Conservation (phyloP, 2,888 invertebrate species). For the Adineta ricciae region DNA sequence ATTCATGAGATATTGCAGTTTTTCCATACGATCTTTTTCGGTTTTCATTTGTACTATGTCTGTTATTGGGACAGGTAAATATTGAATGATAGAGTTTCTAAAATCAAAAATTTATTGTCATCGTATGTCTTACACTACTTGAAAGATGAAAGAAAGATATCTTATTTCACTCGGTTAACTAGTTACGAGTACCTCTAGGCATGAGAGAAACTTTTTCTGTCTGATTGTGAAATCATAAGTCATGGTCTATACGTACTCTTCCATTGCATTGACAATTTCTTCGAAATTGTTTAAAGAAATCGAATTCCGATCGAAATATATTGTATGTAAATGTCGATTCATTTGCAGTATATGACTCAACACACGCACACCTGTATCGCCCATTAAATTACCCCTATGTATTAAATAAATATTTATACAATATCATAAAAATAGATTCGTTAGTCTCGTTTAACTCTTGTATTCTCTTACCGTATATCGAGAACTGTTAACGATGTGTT, state of each 20-base stretch:
- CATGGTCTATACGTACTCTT: slow-evolving; percentile 54
- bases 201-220: too few relatives aligned
- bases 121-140: too few relatives aligned
- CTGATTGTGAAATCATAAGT: too few relatives aligned
- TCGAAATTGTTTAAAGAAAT: slow-evolving; percentile 75
- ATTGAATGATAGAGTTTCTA: slow-evolving; percentile 1
- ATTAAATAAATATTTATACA: neutral
- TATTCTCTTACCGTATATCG: slow-evolving; percentile 54
- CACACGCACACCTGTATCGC: slow-evolving; percentile 82
- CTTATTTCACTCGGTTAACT: too few relatives aligned
- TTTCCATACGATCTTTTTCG: slow-evolving; percentile 10
- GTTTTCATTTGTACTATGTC: neutral
- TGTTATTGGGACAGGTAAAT: neutral
- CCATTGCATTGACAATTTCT: slow-evolving; percentile 79
- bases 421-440: neutral
- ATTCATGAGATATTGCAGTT: neutral
- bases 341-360: slow-evolving; percentile 88
- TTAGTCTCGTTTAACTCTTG: neutral
- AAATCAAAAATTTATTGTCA: neutral
- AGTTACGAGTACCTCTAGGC: too few relatives aligned
- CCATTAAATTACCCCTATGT: slow-evolving; percentile 53
- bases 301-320: slow-evolving; percentile 78
- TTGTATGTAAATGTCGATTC: slow-evolving; percentile 73
- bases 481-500: slow-evolving; percentile 65
- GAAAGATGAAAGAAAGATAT: too few relatives aligned